Evolutionary conservation across 2,113 vertebrate genomes (phyloP), one percentile per base, ranked within the genome.

Genomic region (Colinus virginianus): DNA sequence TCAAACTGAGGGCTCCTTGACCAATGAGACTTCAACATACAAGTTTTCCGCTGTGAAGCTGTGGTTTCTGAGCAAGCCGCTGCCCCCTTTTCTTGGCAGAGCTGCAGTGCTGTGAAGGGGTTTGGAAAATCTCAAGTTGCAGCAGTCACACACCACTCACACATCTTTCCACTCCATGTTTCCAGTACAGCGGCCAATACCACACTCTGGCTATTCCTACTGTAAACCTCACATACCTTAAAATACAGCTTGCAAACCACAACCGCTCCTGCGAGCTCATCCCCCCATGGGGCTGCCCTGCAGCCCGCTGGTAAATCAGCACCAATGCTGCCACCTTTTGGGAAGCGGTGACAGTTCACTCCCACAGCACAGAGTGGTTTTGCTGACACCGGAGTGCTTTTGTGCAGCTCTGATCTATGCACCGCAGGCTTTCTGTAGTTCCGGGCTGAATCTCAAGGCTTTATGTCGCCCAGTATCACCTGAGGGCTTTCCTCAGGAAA

Each of bases 1-100:
- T 75, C 5, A 11, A 84, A 64, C 11, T 4, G 48, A 49, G 43
- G 59, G 9, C 2, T 25, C 2, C 53, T 43, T 17, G 45, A 30
- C 40, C 30, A 18, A 7, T 58, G 49, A 80, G 30, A 1, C 79
- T 19, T 1, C 2, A 80, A 56, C 66, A 8, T 1, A 3, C 49
- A 36, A 34, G 26, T 40, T 71, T 94, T 96, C 94, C 84, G n/a
- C 66, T 89, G 87, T 55, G 91, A 92, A 63, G 66, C 80, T 96
- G 94, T 84, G 94, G 96, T 92, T 95, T 92, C 9, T 32, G 30
- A 89, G 43, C 81, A 66, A 12, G 36, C 62, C 42, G 89, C 36
- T 91, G 90, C 81, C 81, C 81, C 34, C 18, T 82, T 72, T 58
- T 26, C 84, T 82, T 48, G 79, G 84, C 63, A 89, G 51, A 92